A percentile compares a stretch with the other conserved stretches of the same genome.
Evolutionary conservation across 37 sponge, comb jelly and placozoan genomes (phyloP).

Genomic region (Bolinopsis microptera): DNA sequence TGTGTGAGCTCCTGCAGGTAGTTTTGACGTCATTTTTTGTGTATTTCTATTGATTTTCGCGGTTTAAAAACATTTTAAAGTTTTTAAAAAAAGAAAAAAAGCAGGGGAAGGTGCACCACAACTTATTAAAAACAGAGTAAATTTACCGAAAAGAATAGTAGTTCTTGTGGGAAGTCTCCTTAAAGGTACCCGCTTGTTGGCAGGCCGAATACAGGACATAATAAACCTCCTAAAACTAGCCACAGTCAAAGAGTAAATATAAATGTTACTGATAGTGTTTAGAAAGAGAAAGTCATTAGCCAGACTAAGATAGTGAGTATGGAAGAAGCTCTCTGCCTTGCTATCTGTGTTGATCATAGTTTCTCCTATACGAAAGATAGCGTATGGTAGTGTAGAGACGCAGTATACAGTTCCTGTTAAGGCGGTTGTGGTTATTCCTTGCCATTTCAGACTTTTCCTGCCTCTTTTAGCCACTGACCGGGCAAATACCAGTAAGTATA

Average conservation of each 20-base stretch:
- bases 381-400: background rate
- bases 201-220: too few relatives aligned
- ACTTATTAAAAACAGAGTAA: too few relatives aligned
- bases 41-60: too few relatives aligned
- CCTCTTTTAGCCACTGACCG: background rate
- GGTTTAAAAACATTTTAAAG: too few relatives aligned
- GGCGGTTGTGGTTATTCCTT: background rate
- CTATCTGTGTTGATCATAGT: background rate
- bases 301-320: background rate
- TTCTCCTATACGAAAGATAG: background rate
- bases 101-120: too few relatives aligned
- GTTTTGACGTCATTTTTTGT: too few relatives aligned
- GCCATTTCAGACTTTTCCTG: background rate
- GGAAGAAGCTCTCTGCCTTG: background rate
- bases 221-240: background rate
- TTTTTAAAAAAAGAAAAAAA: too few relatives aligned
- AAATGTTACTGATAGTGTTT: background rate
- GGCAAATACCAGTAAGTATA: background rate
- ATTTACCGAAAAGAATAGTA: too few relatives aligned
- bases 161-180: too few relatives aligned
- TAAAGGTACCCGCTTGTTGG: too few relatives aligned
- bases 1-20: too few relatives aligned
- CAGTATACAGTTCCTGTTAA: background rate
- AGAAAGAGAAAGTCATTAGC: background rate
- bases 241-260: background rate